Percentiles rank a stretch among this genome's conserved stretches.
phyloP scores from a whole-genome alignment of 2,888 invertebrate genomes.

The Asteroscopus sphinx region DNA sequence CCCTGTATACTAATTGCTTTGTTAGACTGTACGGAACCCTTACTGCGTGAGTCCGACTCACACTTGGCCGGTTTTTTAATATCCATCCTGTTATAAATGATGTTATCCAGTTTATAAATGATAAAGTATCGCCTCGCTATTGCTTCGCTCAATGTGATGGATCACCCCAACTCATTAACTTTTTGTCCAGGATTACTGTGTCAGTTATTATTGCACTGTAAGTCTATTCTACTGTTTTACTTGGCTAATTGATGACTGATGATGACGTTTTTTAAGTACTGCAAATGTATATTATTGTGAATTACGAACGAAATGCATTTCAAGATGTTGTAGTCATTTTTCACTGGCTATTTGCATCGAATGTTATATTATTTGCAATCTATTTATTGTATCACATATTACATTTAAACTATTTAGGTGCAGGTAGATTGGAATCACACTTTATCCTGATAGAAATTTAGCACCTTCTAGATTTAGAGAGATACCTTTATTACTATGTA shows the following conservation, averaged over 20 bases:
- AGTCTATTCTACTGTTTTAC: conserved; percentile 49
- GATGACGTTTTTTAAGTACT: conserved; percentile 50
- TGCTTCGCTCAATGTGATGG: conserved; percentile 17
- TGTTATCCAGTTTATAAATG: no score
- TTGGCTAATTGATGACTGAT: conserved; percentile 44
- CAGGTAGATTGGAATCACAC: no score
- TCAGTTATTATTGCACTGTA: conserved; percentile 53
- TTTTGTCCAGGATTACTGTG: conserved; percentile 51
- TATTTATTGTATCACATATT: neutral
- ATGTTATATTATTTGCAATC: neutral
- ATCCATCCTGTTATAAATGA: no score
- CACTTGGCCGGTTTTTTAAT: no score
- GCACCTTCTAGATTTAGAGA: no score
- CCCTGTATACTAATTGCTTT: no score
- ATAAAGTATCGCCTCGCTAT: conserved; percentile 15
- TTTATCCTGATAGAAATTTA: no score
- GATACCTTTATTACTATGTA: no score
- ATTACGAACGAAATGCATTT: conserved; percentile 31
- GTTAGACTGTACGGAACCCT: no score
- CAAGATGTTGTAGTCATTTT: conserved; percentile 33
- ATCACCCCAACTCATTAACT: conserved; percentile 53
- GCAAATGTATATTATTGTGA: conserved; percentile 49
- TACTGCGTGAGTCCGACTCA: no score
- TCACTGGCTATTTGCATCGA: conserved; percentile 9
- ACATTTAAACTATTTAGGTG: no score